Conservation (phyloP, 1,140 invertebrate genomes). For the Elysia chlorotica region DNA sequence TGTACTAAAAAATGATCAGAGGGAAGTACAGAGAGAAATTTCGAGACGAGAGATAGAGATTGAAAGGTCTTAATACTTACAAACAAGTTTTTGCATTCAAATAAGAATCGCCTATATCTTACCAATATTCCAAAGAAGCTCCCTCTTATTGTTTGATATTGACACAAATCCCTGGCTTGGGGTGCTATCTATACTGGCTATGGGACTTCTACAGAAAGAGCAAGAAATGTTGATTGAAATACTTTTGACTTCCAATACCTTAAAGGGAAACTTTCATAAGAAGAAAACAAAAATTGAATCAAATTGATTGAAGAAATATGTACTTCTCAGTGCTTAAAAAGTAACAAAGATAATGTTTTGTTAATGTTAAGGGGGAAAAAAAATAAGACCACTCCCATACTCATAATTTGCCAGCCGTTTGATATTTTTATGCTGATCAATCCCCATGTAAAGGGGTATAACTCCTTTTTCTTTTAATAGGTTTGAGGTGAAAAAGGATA, state of each 20-base stretch:
- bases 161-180: conserved; percentile 1
- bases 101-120: background rate
- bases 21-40: too few relatives aligned
- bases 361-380: too few relatives aligned
- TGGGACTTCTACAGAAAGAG: background rate
- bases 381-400: too few relatives aligned
- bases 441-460: too few relatives aligned
- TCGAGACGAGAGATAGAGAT: too few relatives aligned
- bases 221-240: background rate
- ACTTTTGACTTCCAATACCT: background rate
- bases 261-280: background rate
- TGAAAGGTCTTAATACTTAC: too few relatives aligned
- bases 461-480: too few relatives aligned
- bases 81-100: too few relatives aligned
- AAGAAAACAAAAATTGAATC: background rate
- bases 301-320: background rate
- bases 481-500: too few relatives aligned
- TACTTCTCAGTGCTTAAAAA: background rate
- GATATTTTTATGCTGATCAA: too few relatives aligned
- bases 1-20: too few relatives aligned
- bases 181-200: background rate
- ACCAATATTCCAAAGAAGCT: conserved; percentile 7
- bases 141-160: conserved; percentile 1
- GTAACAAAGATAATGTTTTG: background rate
- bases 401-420: too few relatives aligned